Evolutionary conservation across 2,113 vertebrate species (phyloP), one percentile per base, ranked within the genome.

Genomic region (Calonectris borealis): DNA sequence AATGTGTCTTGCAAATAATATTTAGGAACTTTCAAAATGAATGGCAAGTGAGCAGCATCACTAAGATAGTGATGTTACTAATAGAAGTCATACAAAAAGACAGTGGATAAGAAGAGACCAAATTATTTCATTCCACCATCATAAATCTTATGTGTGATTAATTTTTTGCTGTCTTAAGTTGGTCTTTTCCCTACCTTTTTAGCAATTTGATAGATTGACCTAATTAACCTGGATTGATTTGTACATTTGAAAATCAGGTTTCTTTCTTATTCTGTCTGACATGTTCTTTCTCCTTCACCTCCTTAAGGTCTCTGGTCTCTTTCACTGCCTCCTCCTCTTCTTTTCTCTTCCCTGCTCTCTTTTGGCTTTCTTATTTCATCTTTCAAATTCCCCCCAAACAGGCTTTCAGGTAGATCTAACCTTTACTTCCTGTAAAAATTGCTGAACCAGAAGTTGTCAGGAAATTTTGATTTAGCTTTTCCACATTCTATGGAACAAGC

Each of bases 371-470:
- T 42, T 55, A 31, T 62, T 75, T 73, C 7, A 25, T 57, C 15
- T 68, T 93, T 65, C 82, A 57, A 54, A 72, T 49, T 76, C 32
- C 42, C 51, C 22, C 24, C 4, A 64, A 57, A 49, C 27, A 85
- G 54, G 54, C 34, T 48, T 72, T 84, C 22, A 57, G 48, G 27
- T 38, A 77, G 26, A 25, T 49, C 46, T 79, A 91, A 87, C 17
- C 16, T 86, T 89, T 79, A 52, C n/a, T 57, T 75, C 40, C 4
- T 70, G 54, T 24, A 78, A 85, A 88, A 95, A 64, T 3, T 65
- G 89, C 83, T 95, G 87, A 94, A 88, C 95, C 76, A 86, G 71
- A 83, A 80, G 51, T 73, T 94, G 44, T 80, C 79, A 49, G 80
- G 92, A 86, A 91, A 61, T 55, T 82, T 62, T 76, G 71, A 84